Evolutionary conservation across 2,797 vertebrate species (phyloP).

Genomic region (Phalanger gymnotis): DNA sequence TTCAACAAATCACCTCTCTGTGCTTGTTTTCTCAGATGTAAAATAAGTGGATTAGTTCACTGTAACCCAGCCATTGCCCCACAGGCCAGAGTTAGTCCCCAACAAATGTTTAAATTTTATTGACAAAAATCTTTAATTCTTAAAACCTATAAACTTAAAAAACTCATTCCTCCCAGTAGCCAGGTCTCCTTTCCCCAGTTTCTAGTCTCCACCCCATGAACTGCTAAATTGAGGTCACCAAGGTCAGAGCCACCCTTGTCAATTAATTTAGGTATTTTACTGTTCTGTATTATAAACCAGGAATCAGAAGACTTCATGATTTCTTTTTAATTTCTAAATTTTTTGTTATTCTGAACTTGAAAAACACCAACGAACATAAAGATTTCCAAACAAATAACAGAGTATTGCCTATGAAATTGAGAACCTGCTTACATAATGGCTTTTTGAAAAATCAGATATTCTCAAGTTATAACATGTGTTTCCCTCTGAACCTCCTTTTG

Average conservation of each 20-base stretch:
- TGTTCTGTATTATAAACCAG: not conserved
- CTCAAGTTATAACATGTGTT: no score
- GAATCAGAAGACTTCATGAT: not conserved
- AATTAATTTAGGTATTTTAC: not conserved
- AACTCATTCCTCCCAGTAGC: not conserved
- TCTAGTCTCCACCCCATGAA: not conserved
- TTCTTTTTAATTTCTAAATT: not conserved
- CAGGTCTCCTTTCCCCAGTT: not conserved
- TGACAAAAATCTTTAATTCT: not conserved
- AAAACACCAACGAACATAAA: no score
- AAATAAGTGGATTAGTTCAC: not conserved
- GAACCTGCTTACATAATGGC: no score
- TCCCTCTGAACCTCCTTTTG: no score
- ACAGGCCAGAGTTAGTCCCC: not conserved
- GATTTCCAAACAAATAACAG: no score
- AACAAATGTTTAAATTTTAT: not conserved
- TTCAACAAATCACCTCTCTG: not conserved
- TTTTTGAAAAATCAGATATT: no score
- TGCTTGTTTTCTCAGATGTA: not conserved
- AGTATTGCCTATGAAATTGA: no score
- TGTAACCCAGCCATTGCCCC: not conserved
- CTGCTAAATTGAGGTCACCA: no score
- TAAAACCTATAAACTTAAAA: not conserved
- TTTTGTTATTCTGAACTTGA: no score
- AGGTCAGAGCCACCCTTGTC: no score